phyloP scores from a whole-genome alignment of 2,113 vertebrate genomes.

The Sapajus apella region DNA sequence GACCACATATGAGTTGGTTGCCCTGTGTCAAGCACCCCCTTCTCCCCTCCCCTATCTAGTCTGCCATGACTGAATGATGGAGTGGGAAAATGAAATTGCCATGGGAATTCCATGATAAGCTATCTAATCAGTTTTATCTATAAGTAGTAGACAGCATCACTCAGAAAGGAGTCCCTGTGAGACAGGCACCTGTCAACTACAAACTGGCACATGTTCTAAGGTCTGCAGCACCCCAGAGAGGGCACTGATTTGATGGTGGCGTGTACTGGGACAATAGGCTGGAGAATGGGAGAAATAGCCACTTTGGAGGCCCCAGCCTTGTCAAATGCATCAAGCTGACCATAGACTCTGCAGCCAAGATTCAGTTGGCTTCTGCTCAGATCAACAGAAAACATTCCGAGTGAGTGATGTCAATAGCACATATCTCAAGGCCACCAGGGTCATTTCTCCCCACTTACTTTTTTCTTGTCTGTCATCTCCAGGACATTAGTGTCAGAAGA shows the following conservation, averaged over 20 bases:
- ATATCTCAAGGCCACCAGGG: background rate
- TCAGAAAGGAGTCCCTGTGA: background rate
- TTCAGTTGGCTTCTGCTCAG: background rate
- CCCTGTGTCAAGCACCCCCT: background rate
- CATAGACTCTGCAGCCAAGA: background rate
- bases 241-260: background rate
- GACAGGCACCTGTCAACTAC: background rate
- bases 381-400: constrained; percentile 11
- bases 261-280: background rate
- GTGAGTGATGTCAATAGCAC: background rate
- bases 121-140: background rate
- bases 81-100: background rate
- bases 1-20: background rate
- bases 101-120: background rate
- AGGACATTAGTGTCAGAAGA: background rate
- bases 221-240: background rate
- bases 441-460: background rate
- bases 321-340: background rate
- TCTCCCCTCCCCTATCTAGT: background rate
- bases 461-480: background rate
- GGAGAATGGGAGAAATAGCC: background rate
- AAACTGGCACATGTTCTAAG: background rate
- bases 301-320: background rate
- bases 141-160: background rate
- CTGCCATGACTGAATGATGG: background rate